phyloP scores from a whole-genome alignment of 2,888 invertebrate species.

The Polyommatus iphigenia region DNA sequence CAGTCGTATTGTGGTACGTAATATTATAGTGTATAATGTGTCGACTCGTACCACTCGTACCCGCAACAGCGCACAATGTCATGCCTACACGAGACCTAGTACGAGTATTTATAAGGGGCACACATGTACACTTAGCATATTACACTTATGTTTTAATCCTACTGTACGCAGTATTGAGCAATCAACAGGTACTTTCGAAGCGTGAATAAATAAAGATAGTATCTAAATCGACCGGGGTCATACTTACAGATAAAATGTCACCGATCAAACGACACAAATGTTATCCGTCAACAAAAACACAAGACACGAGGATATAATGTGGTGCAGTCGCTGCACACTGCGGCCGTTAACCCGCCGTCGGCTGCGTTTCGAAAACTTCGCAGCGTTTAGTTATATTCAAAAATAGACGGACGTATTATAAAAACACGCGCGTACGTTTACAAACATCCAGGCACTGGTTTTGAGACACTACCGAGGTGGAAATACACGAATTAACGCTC shows the following conservation, averaged over 20 bases:
- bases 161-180: slow-evolving; percentile 43
- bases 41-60: slow-evolving; percentile 12
- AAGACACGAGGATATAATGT: slow-evolving; percentile 59
- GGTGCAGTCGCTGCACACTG: slow-evolving; percentile 73
- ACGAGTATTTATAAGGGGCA: slow-evolving; percentile 7
- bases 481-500: slow-evolving; percentile 49
- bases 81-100: neutral
- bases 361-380: slow-evolving; percentile 79
- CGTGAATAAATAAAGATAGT: neutral
- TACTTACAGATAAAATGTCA: slow-evolving; percentile 78
- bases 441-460: slow-evolving; percentile 42
- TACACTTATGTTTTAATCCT: slow-evolving; percentile 14
- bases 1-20: neutral
- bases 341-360: slow-evolving; percentile 76
- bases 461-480: slow-evolving; percentile 53
- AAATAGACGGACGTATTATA: slow-evolving; percentile 72
- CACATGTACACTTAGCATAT: slow-evolving; percentile 13
- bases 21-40: slow-evolving; percentile 10
- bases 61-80: slow-evolving; percentile 5
- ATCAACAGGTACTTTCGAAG: slow-evolving; percentile 49
- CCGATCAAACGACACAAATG: slow-evolving; percentile 69
- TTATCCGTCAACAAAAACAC: slow-evolving; percentile 78
- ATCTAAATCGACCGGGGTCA: slow-evolving; percentile 72
- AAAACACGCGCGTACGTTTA: slow-evolving; percentile 60
- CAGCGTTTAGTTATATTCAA: slow-evolving; percentile 77